phyloP scores from a whole-genome alignment of 2,797 vertebrate species.

The Leuciscus waleckii region DNA sequence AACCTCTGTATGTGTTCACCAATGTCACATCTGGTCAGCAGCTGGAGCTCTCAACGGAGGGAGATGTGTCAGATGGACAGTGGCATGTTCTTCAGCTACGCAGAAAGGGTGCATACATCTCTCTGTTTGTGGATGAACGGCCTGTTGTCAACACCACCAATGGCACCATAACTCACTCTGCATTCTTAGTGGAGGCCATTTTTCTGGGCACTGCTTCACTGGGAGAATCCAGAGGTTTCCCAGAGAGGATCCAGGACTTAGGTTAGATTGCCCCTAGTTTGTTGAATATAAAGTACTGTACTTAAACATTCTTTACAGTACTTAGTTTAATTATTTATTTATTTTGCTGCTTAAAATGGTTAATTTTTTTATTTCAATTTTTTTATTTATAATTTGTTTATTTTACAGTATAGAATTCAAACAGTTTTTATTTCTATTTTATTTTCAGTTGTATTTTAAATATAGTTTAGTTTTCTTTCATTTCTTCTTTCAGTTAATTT shows the following conservation, averaged over 20 bases:
- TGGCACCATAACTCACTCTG: slow-evolving; percentile 63
- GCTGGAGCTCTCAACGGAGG: slow-evolving; percentile 66
- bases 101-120: slow-evolving; percentile 55
- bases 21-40: slow-evolving; percentile 62
- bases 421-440: not conserved
- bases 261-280: slow-evolving; percentile 63
- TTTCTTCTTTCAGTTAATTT: not conserved
- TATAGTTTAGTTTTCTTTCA: not conserved
- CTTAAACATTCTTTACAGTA: not conserved
- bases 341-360: no score
- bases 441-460: not conserved
- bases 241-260: slow-evolving; percentile 49
- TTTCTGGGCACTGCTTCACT: slow-evolving; percentile 65
- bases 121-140: slow-evolving; percentile 69
- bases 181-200: slow-evolving; percentile 68
- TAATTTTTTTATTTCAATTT: not conserved
- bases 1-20: slow-evolving; percentile 66
- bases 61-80: slow-evolving; percentile 70
- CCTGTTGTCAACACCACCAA: slow-evolving; percentile 68
- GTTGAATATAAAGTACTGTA: not conserved
- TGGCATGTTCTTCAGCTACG: slow-evolving; percentile 76
- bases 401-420: not conserved
- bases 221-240: slow-evolving; percentile 41
- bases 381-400: not conserved
- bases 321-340: no score